Conservation (phyloP, 2,113 vertebrate genomes). For the Gallinago media region DNA sequence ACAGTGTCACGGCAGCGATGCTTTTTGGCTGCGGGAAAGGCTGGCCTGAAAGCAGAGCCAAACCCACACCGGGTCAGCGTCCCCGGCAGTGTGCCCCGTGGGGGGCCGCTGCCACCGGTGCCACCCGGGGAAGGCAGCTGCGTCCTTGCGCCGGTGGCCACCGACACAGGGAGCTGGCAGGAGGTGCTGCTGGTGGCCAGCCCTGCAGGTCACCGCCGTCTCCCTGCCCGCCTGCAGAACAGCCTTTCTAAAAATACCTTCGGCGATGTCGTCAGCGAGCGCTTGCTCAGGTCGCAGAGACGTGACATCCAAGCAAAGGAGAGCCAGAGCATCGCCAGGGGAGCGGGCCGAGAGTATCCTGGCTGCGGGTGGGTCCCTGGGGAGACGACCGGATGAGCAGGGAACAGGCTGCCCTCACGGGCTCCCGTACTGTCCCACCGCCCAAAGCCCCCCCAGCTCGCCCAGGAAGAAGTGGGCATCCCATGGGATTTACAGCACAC, state of each 20-base stretch:
- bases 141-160: not conserved
- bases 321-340: not conserved
- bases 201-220: not conserved
- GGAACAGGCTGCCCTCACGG: accelerated
- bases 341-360: not conserved
- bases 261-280: not conserved
- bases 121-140: accelerated
- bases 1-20: not conserved
- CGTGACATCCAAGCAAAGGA: not conserved
- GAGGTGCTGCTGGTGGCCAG: not conserved
- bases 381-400: accelerated
- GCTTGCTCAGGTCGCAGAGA: not conserved
- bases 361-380: accelerated
- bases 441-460: not conserved
- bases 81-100: accelerated
- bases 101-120: accelerated
- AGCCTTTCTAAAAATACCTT: constrained; percentile 28
- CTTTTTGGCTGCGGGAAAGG: not conserved
- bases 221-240: constrained; percentile 12
- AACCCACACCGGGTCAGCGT: accelerated
- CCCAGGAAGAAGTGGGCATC: not conserved
- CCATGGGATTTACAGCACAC: not conserved
- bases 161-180: not conserved
- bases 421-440: accelerated
- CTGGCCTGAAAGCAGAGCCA: not conserved